Base-by-base conservation (phyloP, 2,888 invertebrate species). In the Lomographa bimaculata region DNA sequence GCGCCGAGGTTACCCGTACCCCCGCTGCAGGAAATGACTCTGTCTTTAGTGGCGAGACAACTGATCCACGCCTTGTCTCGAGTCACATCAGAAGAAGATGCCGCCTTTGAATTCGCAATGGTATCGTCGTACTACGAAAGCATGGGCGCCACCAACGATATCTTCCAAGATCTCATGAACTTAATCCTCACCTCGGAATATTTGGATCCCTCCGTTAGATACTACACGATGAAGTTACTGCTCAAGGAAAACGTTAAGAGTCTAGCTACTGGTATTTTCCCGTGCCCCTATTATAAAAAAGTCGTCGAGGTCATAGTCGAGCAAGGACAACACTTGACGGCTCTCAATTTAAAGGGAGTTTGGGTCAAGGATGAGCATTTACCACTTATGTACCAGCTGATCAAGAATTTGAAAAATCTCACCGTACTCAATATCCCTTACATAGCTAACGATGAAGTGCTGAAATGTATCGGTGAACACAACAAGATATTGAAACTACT, bases 301-400 rank as follows among this genome's bases (percentile, higher is more conserved):
- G 92, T 94, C 56, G 79, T 94, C 58, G 91, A 92, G 71, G 90
- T 92, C 48, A 92, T 94, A 57, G 84, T 89, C 2, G 90, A 90
- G 9, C 92, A 92, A 72, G 94, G 94, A 3, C 89, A 82, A 3
- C 92, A 93, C 14, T 62, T 94, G 52, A 91, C 91, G 24, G 77
- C 91, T 17, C 87, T 94, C 32, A 93, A 94, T 73, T 76, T 94
- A 38, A 94, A 93, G 80, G 94, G 94, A 6, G 92, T 94, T 16
- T 94, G 94, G 94, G 92, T 93, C 21, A 92, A 93, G 70, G 93
- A 93, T 32, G 93, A 94, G 49, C 91, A 93, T 55, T 89, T 93
- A 59, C 77, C 90, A 38, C 85, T 92, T 5, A 86, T 94, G 80
- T 91, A 91, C 46, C 83, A 91, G 12, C 72, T 93, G 12, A 84